Base-by-base conservation (phyloP, 2,888 invertebrate species). In the Archaeoteleia sp. region DNA sequence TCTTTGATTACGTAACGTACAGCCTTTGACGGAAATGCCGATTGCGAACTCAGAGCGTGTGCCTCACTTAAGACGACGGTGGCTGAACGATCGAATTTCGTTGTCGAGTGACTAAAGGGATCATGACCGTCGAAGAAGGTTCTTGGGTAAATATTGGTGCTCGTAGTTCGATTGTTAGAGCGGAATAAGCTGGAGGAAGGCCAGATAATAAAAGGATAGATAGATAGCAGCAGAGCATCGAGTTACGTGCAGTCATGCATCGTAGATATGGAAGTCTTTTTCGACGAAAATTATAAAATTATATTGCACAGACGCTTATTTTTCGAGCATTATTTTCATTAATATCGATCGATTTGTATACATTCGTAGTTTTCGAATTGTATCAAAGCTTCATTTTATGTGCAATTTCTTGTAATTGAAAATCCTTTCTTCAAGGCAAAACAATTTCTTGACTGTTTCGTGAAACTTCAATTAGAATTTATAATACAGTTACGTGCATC, bases 71-170 rank as follows among this genome's bases (percentile, higher is more conserved):
- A 45, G 58, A 45, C 40, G 49, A 39, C 15, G 51, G 37, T 46
- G 45, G 45, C 29, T 62, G 62, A 70, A 66, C 61, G 70, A 74
- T 53, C 67, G 74, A 70, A 76, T 76, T 78, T 75, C 72, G 48
- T 60, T 68, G 69, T 57, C 65, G 67, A 74, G 75, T 77, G 48
- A 49, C 70, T 61, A 66, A 65, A 75, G 48, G 72, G 77, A 78
- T 80, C 75, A 69, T 71, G 74, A 67, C 60, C 57, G 65, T 69
- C 65, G 43, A 67, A 70, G 54, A 55, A 68, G 69, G 65, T 70
- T 51, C 40, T 62, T 55, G 72, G 49, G 73, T 77, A 79, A 80
- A 79, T 79, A 78, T 81, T 79, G 74, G 67, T 65, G 74, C 72
- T 74, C 61, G 66, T 61, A 69, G 57, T 58, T 69, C 51, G 65